Evolutionary conservation across 2,888 invertebrate genomes (phyloP).

Genomic region (Desoria tigrina): DNA sequence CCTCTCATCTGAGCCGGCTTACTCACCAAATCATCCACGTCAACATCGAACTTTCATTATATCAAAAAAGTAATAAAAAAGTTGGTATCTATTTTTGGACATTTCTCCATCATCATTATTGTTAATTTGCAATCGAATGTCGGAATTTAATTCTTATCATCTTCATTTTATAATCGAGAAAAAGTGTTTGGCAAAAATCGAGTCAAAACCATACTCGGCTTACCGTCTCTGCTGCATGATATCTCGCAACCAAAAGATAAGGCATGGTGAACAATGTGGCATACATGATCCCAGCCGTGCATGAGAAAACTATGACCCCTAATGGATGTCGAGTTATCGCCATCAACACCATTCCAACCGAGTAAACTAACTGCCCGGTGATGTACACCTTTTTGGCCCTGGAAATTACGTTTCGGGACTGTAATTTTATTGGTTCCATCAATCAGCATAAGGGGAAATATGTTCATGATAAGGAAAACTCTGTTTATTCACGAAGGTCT

Average conservation of each 20-base stretch:
- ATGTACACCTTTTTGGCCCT: slow-evolving; percentile 87
- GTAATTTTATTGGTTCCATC: too few species aligned
- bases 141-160: too few species aligned
- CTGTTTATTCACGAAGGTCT: background rate
- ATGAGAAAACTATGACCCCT: slow-evolving; percentile 83
- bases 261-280: slow-evolving; percentile 97
- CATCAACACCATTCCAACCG: slow-evolving; percentile 84
- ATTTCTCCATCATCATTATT: slow-evolving; percentile 5
- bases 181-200: background rate
- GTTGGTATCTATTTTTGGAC: background rate
- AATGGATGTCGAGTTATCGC: slow-evolving; percentile 72
- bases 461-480: background rate
- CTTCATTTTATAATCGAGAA: too few species aligned
- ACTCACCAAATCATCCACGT: slow-evolving; percentile 62
- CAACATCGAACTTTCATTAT: slow-evolving; percentile 65
- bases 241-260: slow-evolving; percentile 88
- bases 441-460: background rate
- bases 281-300: slow-evolving; percentile 95
- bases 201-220: slow-evolving; percentile 55
- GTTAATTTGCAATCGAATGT: too few species aligned
- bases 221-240: slow-evolving; percentile 87
- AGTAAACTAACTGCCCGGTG: slow-evolving; percentile 83
- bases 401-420: too few species aligned
- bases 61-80: background rate
- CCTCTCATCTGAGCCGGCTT: slow-evolving; percentile 73